These are phyloP conservation scores for Dermochelys coriacea DNA, from an alignment of 2,797 vertebrate species.

Conservation along the genomic window DNA sequence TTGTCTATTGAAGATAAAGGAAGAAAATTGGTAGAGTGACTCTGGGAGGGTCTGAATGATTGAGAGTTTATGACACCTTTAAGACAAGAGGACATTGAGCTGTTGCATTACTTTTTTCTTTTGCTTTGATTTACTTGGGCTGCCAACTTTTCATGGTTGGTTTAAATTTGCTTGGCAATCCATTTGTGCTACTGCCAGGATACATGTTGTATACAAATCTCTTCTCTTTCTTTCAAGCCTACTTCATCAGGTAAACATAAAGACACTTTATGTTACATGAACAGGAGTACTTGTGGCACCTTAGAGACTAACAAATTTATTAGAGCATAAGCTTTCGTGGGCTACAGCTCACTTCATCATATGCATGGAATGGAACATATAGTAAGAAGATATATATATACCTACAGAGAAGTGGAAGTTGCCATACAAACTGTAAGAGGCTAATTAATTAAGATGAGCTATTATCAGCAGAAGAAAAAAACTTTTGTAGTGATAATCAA, in stretches of 20 bases:
- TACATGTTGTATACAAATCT: background rate
- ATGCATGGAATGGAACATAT: no score
- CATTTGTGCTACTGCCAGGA: background rate
- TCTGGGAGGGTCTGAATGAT: background rate
- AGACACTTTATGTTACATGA: background rate
- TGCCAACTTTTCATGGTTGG: background rate
- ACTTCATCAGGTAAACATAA: background rate
- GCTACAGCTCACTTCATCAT: no score
- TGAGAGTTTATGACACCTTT: conserved; percentile 39
- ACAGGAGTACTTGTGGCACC: no score
- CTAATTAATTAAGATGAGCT: no score
- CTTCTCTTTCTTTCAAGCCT: background rate
- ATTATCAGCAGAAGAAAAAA: no score
- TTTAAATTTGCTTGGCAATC: background rate
- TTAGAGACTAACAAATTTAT: no score
- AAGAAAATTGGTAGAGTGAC: background rate
- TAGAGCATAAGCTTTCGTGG: no score
- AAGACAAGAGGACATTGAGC: background rate
- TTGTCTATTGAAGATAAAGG: conserved; percentile 37
- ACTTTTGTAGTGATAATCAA: no score
- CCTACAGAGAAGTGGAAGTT: no score
- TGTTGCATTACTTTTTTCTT: background rate
- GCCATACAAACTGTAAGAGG: no score
- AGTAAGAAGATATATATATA: no score
- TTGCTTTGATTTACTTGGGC: background rate